Percentiles rank a stretch among this genome's conserved stretches.
These are phyloP conservation scores for Catocala nupta DNA, from an alignment of 2,888 invertebrate genomes.

Conservation along the genomic window DNA sequence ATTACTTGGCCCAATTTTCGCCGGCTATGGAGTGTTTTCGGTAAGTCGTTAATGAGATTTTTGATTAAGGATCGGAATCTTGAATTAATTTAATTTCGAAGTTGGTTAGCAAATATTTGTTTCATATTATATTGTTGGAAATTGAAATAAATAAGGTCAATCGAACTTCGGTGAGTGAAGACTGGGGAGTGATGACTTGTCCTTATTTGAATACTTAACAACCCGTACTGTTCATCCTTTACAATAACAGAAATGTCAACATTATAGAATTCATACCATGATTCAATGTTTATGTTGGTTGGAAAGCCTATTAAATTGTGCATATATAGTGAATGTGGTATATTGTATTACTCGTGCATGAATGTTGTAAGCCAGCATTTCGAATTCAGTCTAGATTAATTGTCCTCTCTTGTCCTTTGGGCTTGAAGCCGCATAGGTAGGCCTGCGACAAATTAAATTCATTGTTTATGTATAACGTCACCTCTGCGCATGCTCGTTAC, in stretches of 20 bases:
- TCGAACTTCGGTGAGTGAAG: constrained; percentile 39
- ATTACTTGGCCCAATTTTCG: constrained; percentile 61
- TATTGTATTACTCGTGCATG: background rate
- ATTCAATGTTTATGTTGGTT: constrained; percentile 7
- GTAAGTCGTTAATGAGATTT: constrained; percentile 70
- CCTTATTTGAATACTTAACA: constrained; percentile 35
- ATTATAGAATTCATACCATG: constrained; percentile 18
- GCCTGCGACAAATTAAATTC: constrained; percentile 66
- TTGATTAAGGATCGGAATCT: constrained; percentile 61
- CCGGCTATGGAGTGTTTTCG: constrained; percentile 75
- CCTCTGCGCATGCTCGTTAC: constrained; percentile 79
- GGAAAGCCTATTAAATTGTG: constrained; percentile 1
- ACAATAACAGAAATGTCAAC: constrained; percentile 32
- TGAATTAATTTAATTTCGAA: constrained; percentile 58
- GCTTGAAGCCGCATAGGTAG: constrained; percentile 35
- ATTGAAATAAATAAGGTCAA: constrained; percentile 26
- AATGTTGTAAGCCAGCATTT: background rate
- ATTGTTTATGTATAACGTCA: constrained; percentile 79
- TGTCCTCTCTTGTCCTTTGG: constrained; percentile 29
- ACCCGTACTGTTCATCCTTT: constrained; percentile 30
- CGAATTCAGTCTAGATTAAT: constrained; percentile 30
- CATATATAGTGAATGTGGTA: background rate
- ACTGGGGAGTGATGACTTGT: constrained; percentile 28
- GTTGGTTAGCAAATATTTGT: constrained; percentile 57
- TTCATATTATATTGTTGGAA: constrained; percentile 39